Conservation (phyloP, 2,888 invertebrate species). For the Xestia rhomboidea region DNA sequence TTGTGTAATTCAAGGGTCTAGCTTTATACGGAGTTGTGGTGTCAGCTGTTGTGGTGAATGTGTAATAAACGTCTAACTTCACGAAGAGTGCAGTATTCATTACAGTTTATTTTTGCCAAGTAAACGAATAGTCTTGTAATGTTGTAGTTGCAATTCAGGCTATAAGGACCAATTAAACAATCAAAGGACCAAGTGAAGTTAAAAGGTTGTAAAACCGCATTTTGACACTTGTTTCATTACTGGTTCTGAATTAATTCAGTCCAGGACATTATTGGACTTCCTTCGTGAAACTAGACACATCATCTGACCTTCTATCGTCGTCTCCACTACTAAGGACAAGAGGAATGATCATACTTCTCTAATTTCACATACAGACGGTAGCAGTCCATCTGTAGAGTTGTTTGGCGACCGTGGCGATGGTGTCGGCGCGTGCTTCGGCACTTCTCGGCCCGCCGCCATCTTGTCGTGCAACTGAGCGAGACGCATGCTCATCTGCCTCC, state of each 20-base stretch:
- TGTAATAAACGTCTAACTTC: conserved; percentile 39
- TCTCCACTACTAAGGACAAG: conserved; percentile 71
- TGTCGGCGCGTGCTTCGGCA: conserved; percentile 91
- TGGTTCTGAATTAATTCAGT: background rate
- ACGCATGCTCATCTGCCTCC: conserved; percentile 94
- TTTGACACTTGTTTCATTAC: background rate
- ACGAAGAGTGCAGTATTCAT: conserved; percentile 21
- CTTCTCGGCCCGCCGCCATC: conserved; percentile 89
- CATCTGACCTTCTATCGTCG: conserved; percentile 45
- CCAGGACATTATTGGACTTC: background rate
- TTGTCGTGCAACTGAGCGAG: conserved; percentile 93
- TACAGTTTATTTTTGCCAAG: background rate
- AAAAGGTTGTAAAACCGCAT: background rate
- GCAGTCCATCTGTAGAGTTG: conserved; percentile 95
- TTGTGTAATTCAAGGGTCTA: conserved; percentile 39
- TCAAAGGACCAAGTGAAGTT: background rate
- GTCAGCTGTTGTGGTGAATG: conserved; percentile 22
- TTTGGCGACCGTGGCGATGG: conserved; percentile 95
- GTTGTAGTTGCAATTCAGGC: background rate
- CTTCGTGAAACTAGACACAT: conserved; percentile 45
- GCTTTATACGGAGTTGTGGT: conserved; percentile 38
- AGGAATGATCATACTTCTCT: conserved; percentile 92
- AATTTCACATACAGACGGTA: conserved; percentile 95
- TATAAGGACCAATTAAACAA: background rate
- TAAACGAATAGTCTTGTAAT: background rate